A percentile compares a stretch with the other conserved stretches of the same genome.
Conservation (phyloP, 2,113 vertebrate species). For the Oenanthe oenanthe region DNA sequence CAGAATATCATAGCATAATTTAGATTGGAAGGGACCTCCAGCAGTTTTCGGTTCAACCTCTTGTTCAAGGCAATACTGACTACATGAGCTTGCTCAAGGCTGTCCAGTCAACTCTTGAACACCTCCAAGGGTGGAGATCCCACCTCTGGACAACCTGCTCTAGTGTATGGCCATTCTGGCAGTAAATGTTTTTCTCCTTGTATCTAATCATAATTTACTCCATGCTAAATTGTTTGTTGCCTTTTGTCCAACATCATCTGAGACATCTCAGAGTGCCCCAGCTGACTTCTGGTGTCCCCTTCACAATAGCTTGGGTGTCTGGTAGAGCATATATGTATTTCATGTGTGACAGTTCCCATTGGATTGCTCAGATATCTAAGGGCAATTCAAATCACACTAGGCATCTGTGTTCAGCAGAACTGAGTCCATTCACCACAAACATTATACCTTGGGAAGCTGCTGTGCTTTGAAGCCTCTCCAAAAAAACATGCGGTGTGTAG, state of each 20-base stretch:
- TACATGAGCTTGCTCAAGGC: neutral
- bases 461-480: neutral
- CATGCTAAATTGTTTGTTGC: neutral
- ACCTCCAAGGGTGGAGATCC: neutral
- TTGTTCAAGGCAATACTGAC: neutral
- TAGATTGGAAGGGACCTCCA: neutral
- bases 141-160: neutral
- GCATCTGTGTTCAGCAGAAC: neutral
- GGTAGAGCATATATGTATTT: neutral
- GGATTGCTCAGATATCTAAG: neutral
- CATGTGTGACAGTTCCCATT: neutral
- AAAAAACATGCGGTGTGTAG: neutral
- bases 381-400: neutral
- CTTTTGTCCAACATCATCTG: neutral
- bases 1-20: neutral
- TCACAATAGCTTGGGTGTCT: neutral
- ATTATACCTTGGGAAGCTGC: neutral
- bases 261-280: neutral
- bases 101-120: neutral
- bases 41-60: neutral
- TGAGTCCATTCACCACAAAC: neutral
- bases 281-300: neutral
- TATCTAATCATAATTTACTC: neutral
- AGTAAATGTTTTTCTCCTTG: neutral
- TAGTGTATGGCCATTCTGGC: neutral